phyloP scores from a whole-genome alignment of 2,113 vertebrate genomes.

The Excalfactoria chinensis region DNA sequence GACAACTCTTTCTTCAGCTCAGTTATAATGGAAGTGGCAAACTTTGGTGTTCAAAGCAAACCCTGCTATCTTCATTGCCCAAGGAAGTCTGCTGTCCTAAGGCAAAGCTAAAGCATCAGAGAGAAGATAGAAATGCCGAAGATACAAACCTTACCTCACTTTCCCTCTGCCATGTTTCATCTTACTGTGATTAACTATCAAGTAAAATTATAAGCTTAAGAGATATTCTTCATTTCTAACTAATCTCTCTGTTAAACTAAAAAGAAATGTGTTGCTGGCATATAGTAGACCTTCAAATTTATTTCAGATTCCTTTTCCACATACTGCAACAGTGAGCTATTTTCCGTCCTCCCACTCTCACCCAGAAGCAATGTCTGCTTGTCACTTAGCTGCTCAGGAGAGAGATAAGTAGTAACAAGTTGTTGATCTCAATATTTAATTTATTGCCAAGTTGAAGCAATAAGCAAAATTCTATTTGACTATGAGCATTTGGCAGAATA shows the following conservation, averaged over 20 bases:
- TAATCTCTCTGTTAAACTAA: not conserved
- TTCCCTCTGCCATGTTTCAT: not conserved
- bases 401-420: slow-evolving; percentile 54
- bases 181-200: not conserved
- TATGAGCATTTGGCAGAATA: not conserved
- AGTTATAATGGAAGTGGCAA: not conserved
- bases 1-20: not conserved
- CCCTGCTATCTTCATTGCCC: not conserved
- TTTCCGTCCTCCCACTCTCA: slow-evolving; percentile 56
- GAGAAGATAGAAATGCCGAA: not conserved
- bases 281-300: not conserved
- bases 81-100: not conserved
- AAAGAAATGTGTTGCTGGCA: not conserved
- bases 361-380: slow-evolving; percentile 56
- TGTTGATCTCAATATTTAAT: slow-evolving; percentile 64
- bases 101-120: not conserved
- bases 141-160: not conserved
- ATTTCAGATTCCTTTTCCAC: slow-evolving; percentile 37
- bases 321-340: slow-evolving; percentile 40
- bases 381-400: slow-evolving; percentile 31
- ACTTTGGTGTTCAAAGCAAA: not conserved
- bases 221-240: not conserved
- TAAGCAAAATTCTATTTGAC: slow-evolving; percentile 30
- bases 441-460: slow-evolving; percentile 56
- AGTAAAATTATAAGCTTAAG: not conserved